Base-by-base conservation (phyloP, 2,888 invertebrate genomes). In the Leucophenga maculata region DNA sequence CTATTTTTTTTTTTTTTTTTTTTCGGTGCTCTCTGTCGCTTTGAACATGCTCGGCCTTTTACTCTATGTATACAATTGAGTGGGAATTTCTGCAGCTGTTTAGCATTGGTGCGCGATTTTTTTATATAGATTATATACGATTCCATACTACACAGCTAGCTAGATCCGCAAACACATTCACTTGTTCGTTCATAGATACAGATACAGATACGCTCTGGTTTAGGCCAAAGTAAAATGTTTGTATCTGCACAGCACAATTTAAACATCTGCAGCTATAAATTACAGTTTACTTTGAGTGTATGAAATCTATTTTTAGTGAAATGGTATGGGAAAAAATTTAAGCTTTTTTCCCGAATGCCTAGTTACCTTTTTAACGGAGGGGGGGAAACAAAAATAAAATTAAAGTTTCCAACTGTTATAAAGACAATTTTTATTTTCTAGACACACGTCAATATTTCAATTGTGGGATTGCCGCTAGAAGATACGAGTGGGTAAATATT, bases 41-140 rank as follows among this genome's bases (percentile, higher is more conserved):
- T 59, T 59, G 31, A 16, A 26, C 31, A 31, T 31, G 50, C 18
- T 50, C 18, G 50, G 50, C 50, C 6, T 50, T 50, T 18, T 16
- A 18, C 50, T 16, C 18, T 50, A 3, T n/a, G n/a, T n/a, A 50
- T 26, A 4, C 3, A 50, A 16, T 50, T 18, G 50, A 16, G 80
- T 81, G 81, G 76, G 81, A 83, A 83, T 69, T 50, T 68, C 46
- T 59, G 82, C 81, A 81, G 81, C 80, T 83, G 81, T 78, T 78
- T 77, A 82, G 77, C 83, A 75, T 75, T 79, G 73, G 65, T 75
- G 66, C 74, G 75, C 74, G 73, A 74, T 72, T 78, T 78, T 72
- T 57, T 69, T 71, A 73, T 69, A 11, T 14, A 20, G 26, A 55
- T 55, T 20, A 55, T 20, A 55, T 54, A 54, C 18, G n/a, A n/a